Evolutionary conservation across 2,113 vertebrate species (phyloP).

Genomic region (Laticauda laticaudata): DNA sequence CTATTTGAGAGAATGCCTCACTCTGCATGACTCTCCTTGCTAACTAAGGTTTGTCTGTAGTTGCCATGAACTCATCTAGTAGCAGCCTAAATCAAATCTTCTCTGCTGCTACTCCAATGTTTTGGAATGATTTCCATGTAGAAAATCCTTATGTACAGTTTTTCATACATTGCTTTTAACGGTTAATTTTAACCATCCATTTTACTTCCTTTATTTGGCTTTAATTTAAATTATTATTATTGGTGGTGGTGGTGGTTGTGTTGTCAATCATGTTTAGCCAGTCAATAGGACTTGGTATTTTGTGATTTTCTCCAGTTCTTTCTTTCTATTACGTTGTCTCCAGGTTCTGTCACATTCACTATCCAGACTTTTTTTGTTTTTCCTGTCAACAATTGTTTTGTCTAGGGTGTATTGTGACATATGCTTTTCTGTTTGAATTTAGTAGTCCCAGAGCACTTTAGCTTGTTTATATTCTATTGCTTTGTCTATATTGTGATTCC

Average conservation of each 20-base stretch:
- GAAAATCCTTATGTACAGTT: background rate
- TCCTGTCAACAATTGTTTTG: background rate
- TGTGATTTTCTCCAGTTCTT: background rate
- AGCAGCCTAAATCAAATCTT: background rate
- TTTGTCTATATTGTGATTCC: background rate
- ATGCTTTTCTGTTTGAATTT: background rate
- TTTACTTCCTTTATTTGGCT: background rate
- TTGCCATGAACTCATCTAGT: background rate
- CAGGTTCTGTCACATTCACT: background rate
- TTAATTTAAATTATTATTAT: background rate
- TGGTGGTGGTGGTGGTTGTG: background rate
- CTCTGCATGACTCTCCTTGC: background rate
- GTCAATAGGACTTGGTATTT: background rate
- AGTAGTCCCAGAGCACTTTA: background rate
- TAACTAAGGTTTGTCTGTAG: background rate
- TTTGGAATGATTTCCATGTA: background rate
- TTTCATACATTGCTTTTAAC: background rate
- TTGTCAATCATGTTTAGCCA: background rate
- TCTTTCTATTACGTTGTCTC: background rate
- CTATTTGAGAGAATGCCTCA: background rate
- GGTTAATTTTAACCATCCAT: background rate
- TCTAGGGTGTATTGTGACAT: background rate
- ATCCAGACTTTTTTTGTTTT: background rate
- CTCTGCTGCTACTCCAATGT: background rate
- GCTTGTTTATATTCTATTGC: background rate